A percentile compares a stretch with the other conserved stretches of the same genome.
These are phyloP conservation scores for Catharus fuscescens DNA, from an alignment of 2,113 vertebrate species.

Conservation along the genomic window DNA sequence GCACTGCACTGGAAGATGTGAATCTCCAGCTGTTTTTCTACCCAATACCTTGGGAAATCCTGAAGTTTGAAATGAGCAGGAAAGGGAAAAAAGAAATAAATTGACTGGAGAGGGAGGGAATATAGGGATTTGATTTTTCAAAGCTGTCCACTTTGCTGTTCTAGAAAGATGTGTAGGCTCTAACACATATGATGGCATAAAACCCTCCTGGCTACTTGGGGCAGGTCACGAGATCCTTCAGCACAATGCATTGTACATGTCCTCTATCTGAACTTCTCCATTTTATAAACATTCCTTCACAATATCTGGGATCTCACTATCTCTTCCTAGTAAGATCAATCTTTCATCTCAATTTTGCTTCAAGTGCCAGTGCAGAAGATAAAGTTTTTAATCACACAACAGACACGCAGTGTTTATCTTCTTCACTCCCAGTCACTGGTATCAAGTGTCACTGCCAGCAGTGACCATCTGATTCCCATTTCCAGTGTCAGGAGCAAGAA, in stretches of 20 bases:
- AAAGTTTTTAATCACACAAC: neutral
- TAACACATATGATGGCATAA: neutral
- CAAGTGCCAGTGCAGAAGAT: neutral
- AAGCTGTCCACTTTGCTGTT: neutral
- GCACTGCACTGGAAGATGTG: neutral
- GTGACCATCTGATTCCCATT: neutral
- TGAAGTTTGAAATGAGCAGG: neutral
- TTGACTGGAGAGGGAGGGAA: neutral
- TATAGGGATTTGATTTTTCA: neutral
- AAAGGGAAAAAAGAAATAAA: neutral
- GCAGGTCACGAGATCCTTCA: neutral
- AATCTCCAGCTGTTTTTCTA: neutral
- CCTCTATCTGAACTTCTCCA: neutral
- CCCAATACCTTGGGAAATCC: fast-evolving
- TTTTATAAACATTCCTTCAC: neutral
- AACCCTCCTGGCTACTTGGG: neutral
- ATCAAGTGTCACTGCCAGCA: neutral
- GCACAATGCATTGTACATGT: neutral
- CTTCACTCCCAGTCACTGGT: neutral
- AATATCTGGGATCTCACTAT: neutral
- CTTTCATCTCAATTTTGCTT: neutral
- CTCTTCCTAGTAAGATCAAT: neutral
- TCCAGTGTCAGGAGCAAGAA: neutral
- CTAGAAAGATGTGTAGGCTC: neutral
- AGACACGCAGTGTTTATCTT: neutral